Percentiles rank a stretch among this genome's conserved stretches.
Evolutionary conservation across 2,113 vertebrate genomes (phyloP).

Genomic region (Paramisgurnus dabryanus): DNA sequence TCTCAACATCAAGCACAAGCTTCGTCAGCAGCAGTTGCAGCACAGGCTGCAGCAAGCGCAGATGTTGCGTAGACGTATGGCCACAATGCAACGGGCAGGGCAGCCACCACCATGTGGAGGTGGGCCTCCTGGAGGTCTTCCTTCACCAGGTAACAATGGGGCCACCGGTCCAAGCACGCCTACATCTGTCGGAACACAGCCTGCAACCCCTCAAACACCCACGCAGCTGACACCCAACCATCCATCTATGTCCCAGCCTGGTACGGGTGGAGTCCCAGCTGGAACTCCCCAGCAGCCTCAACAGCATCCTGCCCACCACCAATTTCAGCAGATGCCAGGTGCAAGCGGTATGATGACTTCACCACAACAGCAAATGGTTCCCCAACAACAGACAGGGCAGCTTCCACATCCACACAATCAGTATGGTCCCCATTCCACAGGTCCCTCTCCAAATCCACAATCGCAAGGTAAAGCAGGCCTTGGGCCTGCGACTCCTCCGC

Average conservation of each 20-base stretch:
- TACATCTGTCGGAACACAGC: conserved; percentile 87
- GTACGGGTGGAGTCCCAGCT: conserved; percentile 62
- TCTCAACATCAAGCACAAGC: conserved; percentile 98
- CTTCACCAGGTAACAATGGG: conserved; percentile 79
- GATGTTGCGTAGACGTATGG: conserved; percentile 95
- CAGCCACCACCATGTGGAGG: conserved; percentile 71
- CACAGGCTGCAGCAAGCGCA: conserved; percentile 96
- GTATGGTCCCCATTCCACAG: conserved; percentile 81
- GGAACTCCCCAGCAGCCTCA: conserved; percentile 50
- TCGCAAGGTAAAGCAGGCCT: conserved; percentile 92
- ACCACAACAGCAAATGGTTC: conserved; percentile 72
- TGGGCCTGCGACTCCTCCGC: conserved; percentile 82
- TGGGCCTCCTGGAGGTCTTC: conserved; percentile 76
- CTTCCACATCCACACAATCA: conserved; percentile 75
- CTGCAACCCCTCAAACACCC: conserved; percentile 87
- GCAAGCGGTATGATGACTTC: conserved; percentile 77
- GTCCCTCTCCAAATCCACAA: conserved; percentile 83
- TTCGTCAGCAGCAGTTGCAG: conserved; percentile 94
- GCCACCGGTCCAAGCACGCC: conserved; percentile 84
- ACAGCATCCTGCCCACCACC: conserved; percentile 84
- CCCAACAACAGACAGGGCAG: conserved; percentile 62
- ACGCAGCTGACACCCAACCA: conserved; percentile 63
- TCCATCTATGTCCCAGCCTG: conserved; percentile 62
- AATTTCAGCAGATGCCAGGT: conserved; percentile 81
- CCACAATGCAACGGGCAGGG: conserved; percentile 91